phyloP scores from a whole-genome alignment of 2,797 vertebrate genomes.

The Chromis chromis region DNA sequence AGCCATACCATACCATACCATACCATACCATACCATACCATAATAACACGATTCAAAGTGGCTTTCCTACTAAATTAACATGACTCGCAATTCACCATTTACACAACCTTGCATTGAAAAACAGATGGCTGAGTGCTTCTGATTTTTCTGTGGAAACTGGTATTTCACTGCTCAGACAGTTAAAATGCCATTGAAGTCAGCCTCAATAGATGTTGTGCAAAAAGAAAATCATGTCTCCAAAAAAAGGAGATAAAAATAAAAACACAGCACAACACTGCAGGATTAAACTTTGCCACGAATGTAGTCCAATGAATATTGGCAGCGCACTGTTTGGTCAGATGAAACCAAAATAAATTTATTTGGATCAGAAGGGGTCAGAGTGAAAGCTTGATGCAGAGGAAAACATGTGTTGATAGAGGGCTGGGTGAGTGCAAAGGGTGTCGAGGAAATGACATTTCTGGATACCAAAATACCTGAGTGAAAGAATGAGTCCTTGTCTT shows the following conservation, averaged over 20 bases:
- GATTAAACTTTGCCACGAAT: neutral
- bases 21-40: too few relatives aligned
- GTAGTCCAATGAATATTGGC: neutral
- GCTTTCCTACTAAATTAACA: too few relatives aligned
- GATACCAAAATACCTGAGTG: neutral
- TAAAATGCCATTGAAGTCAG: neutral
- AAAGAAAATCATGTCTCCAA: neutral
- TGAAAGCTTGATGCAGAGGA: neutral
- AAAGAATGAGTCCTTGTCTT: neutral
- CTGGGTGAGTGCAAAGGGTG: too few relatives aligned
- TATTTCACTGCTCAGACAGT: conserved; percentile 8
- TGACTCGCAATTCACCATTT: too few relatives aligned
- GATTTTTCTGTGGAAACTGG: neutral
- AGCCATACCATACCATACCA: too few relatives aligned
- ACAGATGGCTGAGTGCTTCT: neutral
- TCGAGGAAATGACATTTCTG: neutral
- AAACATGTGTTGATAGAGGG: too few relatives aligned
- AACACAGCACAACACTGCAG: neutral
- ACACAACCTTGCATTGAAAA: neutral
- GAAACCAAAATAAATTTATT: neutral
- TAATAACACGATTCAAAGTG: neutral
- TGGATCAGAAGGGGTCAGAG: conserved; percentile 2
- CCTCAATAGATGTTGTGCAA: neutral
- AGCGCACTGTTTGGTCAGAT: neutral
- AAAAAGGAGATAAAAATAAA: too few relatives aligned